phyloP scores from a whole-genome alignment of 2,797 vertebrate species.

The Ctenopoma multispine region DNA sequence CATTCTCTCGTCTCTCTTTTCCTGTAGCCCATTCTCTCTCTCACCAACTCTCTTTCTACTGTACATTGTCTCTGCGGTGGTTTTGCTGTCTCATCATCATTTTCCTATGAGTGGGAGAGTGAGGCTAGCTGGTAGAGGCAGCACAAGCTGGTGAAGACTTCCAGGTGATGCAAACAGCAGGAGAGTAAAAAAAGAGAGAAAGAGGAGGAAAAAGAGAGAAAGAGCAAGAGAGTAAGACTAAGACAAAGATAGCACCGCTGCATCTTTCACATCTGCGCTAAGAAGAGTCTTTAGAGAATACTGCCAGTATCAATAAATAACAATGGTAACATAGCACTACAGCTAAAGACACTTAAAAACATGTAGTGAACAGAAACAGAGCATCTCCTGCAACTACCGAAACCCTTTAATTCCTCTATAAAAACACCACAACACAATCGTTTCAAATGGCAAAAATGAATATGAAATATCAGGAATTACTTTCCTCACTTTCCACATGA shows the following conservation, averaged over 20 bases:
- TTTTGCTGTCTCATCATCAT: constrained; percentile 84
- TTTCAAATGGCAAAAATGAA: constrained; percentile 5
- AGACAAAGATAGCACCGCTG: constrained; percentile 73
- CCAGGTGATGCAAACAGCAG: constrained; percentile 49
- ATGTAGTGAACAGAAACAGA: constrained; percentile 43
- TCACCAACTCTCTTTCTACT: constrained; percentile 26
- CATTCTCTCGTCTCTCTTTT: constrained; percentile 53
- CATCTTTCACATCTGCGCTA: constrained; percentile 73
- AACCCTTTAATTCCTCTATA: constrained; percentile 1
- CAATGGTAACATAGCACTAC: constrained; percentile 35
- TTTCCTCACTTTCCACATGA: constrained; percentile 32
- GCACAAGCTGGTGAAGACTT: constrained; percentile 58
- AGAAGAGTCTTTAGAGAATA: constrained; percentile 73
- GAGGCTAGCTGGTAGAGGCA: constrained; percentile 76
- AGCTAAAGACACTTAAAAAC: constrained; percentile 48
- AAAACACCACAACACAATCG: neutral
- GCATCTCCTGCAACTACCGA: constrained; percentile 15
- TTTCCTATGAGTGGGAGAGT: constrained; percentile 73
- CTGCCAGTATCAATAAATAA: constrained; percentile 75
- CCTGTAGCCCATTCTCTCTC: constrained; percentile 24
- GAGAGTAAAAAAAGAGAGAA: constrained; percentile 12
- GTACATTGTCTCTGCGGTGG: constrained; percentile 63
- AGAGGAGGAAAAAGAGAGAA: neutral
- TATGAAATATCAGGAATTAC: constrained; percentile 7
- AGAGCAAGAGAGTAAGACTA: constrained; percentile 28